These are phyloP conservation scores for Drosophila sucinea DNA, from an alignment of 1,140 invertebrate genomes.

Conservation along the genomic window DNA sequence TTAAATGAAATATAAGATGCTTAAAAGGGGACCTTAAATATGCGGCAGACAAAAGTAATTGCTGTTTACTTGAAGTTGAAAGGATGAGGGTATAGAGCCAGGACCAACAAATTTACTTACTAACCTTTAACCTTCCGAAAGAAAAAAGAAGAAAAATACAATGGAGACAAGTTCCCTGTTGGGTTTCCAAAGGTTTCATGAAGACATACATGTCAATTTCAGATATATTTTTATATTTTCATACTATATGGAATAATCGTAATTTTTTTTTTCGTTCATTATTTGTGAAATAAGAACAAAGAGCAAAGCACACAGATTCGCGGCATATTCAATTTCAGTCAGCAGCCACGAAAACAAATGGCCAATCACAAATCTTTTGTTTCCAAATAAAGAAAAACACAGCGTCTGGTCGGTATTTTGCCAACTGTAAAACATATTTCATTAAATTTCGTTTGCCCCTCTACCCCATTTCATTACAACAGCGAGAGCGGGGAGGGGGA, in stretches of 20 bases:
- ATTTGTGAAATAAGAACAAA: slow-evolving; percentile 41
- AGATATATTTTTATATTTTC: background rate
- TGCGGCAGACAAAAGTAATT: background rate
- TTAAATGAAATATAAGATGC: slow-evolving; percentile 17
- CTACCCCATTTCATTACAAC: slow-evolving; percentile 23
- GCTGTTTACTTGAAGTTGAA: background rate
- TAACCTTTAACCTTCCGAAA: no score
- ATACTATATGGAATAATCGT: slow-evolving; percentile 7
- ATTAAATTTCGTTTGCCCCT: slow-evolving; percentile 27
- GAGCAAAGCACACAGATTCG: background rate
- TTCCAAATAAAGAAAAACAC: background rate
- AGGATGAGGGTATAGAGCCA: background rate
- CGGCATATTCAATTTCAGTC: slow-evolving; percentile 64
- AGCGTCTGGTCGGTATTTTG: slow-evolving; percentile 22
- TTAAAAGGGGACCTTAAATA: slow-evolving; percentile 4
- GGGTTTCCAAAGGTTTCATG: background rate
- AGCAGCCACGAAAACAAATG: slow-evolving; percentile 60
- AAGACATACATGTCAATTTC: slow-evolving; percentile 5
- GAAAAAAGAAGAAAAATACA: no score
- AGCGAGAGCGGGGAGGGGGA: background rate
- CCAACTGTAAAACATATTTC: slow-evolving; percentile 43
- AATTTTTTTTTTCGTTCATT: slow-evolving; percentile 39
- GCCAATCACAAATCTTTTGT: slow-evolving; percentile 60
- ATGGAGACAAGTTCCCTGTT: background rate
- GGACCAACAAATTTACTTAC: no score